These are phyloP conservation scores for Gnatocerus cornutus DNA, from an alignment of 2,888 invertebrate species.

Conservation along the genomic window DNA sequence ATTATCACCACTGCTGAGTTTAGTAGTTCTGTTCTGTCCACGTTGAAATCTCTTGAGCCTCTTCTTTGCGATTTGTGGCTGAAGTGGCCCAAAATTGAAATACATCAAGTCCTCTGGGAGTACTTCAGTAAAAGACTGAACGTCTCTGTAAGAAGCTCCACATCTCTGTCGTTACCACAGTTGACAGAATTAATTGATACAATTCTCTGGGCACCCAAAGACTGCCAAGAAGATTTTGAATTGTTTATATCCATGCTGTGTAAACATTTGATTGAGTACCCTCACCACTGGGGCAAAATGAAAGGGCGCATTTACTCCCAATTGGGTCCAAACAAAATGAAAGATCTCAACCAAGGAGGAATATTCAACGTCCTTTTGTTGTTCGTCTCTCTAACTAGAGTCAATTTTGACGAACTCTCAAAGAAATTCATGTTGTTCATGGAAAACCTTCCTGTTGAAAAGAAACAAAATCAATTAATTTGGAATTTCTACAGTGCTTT, in stretches of 20 bases:
- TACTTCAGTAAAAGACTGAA: conserved; percentile 66
- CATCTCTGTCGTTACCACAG: conserved; percentile 46
- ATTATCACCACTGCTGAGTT: conserved; percentile 52
- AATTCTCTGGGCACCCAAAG: conserved; percentile 55
- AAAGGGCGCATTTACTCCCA: conserved; percentile 69
- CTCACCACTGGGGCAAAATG: conserved; percentile 67
- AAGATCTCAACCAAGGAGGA: conserved; percentile 64
- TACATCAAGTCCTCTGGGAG: conserved; percentile 67
- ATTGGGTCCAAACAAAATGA: conserved; percentile 66
- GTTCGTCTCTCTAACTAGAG: conserved; percentile 60
- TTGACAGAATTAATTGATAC: conserved; percentile 57
- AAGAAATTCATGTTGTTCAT: conserved; percentile 64
- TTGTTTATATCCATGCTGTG: conserved; percentile 64
- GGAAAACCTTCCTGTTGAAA: conserved; percentile 59
- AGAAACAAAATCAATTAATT: conserved; percentile 56
- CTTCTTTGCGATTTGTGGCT: conserved; percentile 64
- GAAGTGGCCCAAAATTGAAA: conserved; percentile 63
- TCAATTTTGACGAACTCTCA: conserved; percentile 64
- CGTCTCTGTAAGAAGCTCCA: conserved; percentile 55
- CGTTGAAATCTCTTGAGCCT: conserved; percentile 61
- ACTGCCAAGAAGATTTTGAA: conserved; percentile 64
- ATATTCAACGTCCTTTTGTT: conserved; percentile 64
- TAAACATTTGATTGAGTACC: conserved; percentile 63
- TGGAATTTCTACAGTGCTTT: conserved; percentile 65
- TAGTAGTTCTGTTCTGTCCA: conserved; percentile 54